phyloP scores from a whole-genome alignment of 2,797 vertebrate species.

The Mus caroli region DNA sequence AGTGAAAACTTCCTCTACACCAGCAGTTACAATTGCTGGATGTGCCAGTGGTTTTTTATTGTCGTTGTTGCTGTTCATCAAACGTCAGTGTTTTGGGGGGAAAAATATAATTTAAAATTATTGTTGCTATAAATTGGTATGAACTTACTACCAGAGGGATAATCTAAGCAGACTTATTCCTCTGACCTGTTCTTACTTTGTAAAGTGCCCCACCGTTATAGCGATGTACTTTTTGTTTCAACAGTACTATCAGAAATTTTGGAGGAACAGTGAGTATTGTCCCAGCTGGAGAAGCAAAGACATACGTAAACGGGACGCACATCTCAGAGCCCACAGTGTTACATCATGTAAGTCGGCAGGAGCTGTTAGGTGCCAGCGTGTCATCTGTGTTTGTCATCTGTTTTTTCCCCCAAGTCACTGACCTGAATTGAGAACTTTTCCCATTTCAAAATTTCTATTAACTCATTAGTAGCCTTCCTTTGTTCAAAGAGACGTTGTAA shows the following conservation, averaged over 20 bases:
- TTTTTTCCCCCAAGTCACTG: not conserved
- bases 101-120: slow-evolving; percentile 12
- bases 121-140: not conserved
- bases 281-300: slow-evolving; percentile 93
- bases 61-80: not conserved
- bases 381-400: not conserved
- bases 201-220: not conserved
- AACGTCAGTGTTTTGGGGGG: not conserved
- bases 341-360: slow-evolving; percentile 93
- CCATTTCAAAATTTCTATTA: not conserved
- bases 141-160: not conserved
- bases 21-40: not conserved
- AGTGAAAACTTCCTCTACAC: not conserved
- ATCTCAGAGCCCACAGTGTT: slow-evolving; percentile 92
- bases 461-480: not conserved
- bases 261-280: slow-evolving; percentile 91
- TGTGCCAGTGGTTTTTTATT: not conserved
- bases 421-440: slow-evolving; percentile 16
- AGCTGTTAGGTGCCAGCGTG: too few species aligned
- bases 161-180: not conserved
- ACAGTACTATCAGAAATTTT: slow-evolving; percentile 93
- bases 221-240: slow-evolving; percentile 73
- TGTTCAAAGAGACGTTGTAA: not conserved
- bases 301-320: slow-evolving; percentile 95
- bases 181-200: not conserved